These are phyloP conservation scores for Phrynocephalus versicolor DNA, from an alignment of 2,113 vertebrate genomes.

Conservation along the genomic window DNA sequence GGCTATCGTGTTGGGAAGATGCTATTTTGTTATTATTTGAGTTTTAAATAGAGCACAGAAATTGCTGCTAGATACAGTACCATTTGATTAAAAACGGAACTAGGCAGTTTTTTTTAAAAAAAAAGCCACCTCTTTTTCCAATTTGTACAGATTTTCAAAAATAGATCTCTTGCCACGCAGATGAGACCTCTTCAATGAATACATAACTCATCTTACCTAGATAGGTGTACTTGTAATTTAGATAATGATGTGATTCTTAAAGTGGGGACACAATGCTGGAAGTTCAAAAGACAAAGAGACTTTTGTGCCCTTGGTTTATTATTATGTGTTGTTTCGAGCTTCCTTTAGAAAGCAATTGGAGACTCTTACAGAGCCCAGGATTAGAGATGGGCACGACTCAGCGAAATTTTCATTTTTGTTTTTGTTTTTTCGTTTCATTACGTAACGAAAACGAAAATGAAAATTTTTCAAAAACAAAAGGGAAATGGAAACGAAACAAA, in stretches of 20 bases:
- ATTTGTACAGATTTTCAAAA: slow-evolving; percentile 13
- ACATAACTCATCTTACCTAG: background rate
- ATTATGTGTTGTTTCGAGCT: too few relatives aligned
- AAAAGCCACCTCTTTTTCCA: slow-evolving; percentile 36
- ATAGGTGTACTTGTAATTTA: background rate
- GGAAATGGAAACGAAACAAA: too few relatives aligned
- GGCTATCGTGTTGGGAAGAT: slow-evolving; percentile 58
- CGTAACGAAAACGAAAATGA: too few relatives aligned
- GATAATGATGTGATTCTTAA: background rate
- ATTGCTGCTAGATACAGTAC: slow-evolving; percentile 60
- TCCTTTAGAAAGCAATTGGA: too few relatives aligned
- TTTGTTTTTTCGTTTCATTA: too few relatives aligned
- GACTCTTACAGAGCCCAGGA: too few relatives aligned
- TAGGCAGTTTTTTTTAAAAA: background rate
- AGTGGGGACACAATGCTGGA: background rate
- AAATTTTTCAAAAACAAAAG: too few relatives aligned
- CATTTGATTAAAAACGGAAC: slow-evolving; percentile 73
- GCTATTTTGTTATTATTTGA: slow-evolving; percentile 63
- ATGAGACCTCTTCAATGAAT: slow-evolving; percentile 2
- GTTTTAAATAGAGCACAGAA: slow-evolving; percentile 70
- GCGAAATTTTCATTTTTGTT: too few relatives aligned
- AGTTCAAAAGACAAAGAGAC: background rate
- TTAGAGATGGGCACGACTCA: too few relatives aligned
- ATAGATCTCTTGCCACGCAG: background rate
- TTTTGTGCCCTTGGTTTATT: background rate